Percentiles rank a stretch among this genome's conserved stretches.
Evolutionary conservation across 2,888 invertebrate species (phyloP).

Genomic region (Acanthosepion lycidas): DNA sequence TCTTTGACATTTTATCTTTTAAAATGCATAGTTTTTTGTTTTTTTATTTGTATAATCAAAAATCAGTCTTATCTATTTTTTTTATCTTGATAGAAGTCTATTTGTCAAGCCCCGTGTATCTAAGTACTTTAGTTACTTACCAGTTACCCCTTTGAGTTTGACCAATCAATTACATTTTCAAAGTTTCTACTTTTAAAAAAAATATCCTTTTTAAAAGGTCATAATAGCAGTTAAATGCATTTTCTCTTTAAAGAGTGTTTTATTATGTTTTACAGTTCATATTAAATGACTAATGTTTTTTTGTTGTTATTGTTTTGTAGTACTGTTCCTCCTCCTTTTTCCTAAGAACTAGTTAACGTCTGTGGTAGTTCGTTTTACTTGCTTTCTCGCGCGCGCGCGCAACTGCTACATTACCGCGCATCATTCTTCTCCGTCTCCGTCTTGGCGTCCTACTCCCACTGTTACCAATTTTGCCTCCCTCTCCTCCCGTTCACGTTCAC

Average conservation of each 20-base stretch:
- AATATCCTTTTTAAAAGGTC: too few relatives aligned
- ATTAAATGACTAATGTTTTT: slow-evolving; percentile 21
- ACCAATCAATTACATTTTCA: too few relatives aligned
- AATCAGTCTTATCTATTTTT: too few relatives aligned
- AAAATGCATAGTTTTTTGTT: too few relatives aligned
- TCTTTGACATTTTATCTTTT: too few relatives aligned
- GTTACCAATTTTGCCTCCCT: slow-evolving; percentile 16
- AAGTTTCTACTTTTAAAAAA: too few relatives aligned
- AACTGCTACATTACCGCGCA: slow-evolving; percentile 38
- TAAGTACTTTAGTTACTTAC: too few relatives aligned
- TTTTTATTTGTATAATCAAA: too few relatives aligned
- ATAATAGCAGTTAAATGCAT: too few relatives aligned
- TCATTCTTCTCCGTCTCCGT: background rate
- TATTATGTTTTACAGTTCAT: background rate
- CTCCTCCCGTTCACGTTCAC: slow-evolving; percentile 35
- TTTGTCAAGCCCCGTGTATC: too few relatives aligned
- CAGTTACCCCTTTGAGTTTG: too few relatives aligned
- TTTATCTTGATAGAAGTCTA: background rate
- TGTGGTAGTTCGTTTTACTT: background rate
- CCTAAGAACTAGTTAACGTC: slow-evolving; percentile 11
- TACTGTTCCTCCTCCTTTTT: background rate
- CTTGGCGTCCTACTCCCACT: slow-evolving; percentile 37
- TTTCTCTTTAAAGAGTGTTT: too few relatives aligned
- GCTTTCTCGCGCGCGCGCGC: background rate
- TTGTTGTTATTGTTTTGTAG: background rate